Base-by-base conservation (phyloP, 2,888 invertebrate genomes). In the Callyntrura guangdongensis region DNA sequence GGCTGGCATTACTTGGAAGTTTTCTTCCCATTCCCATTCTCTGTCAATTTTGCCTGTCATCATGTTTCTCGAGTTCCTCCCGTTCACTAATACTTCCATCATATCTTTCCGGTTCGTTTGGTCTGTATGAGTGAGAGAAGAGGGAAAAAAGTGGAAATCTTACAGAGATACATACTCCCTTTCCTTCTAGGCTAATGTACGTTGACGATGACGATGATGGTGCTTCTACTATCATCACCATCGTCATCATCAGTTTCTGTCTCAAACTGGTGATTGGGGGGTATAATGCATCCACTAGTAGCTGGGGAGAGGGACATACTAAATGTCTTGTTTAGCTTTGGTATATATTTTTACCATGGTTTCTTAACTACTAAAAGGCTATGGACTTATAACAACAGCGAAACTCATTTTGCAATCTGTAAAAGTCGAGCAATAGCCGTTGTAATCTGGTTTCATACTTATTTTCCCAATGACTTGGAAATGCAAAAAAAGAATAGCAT, bases 41-140 rank as follows among this genome's bases (percentile, higher is more conserved):
- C 89, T 90, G 90, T 90, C 90, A 90, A 90, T 90, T 90, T 90
- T 82, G 90, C 86, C 90, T 90, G 90, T 90, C 90, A 90, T 90
- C 90, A 90, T 90, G 81, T 83, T 90, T 90, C 90, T 90, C 83
- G 47, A 81, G 90, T 90, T 90, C 90, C 90, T 90, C 86, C 90
- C 86, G 86, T 77, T 90, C 90, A 90, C 90, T 90, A 86, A 90
- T 91, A 91, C 91, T 91, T 91, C 90, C 90, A 90, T 91, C 87
- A 91, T 91, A 91, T 91, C 91, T 91, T 91, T 91, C 91, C 87
- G 91, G 91, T 91, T 91, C 91, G 91, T 91, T 91, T 91, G 86
- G 84, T 83, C 84, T 59, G 83, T 84, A 87, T 87, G 86, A 91
- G 84, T 81, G 87, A 81, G 72, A 64, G 64, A 27, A 64, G 36